These are phyloP conservation scores for Diadophis punctatus DNA, from an alignment of 2,113 vertebrate species.

Conservation along the genomic window DNA sequence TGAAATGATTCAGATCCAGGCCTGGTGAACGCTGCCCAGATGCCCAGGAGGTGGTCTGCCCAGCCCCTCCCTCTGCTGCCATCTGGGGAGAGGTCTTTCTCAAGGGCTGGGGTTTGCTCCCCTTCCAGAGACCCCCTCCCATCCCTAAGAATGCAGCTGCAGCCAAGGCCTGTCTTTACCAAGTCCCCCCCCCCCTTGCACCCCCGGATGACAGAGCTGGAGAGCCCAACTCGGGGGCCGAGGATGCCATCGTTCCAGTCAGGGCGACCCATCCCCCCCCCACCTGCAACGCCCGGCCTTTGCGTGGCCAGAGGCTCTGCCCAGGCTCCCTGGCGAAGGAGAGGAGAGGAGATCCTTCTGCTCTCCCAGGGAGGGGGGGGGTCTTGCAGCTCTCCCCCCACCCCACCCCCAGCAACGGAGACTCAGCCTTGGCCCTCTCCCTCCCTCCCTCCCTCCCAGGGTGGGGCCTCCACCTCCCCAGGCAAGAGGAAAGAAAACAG, in stretches of 20 bases:
- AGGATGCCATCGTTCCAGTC: background rate
- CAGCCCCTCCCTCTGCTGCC: background rate
- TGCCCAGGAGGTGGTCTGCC: background rate
- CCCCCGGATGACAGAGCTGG: background rate
- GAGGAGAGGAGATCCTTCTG: background rate
- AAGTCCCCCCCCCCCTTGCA: no score
- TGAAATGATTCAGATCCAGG: background rate
- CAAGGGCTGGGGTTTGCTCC: background rate
- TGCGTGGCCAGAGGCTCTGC: no score
- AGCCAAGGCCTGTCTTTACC: background rate
- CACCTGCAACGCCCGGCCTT: no score
- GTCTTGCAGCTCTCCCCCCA: background rate
- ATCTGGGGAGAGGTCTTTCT: background rate
- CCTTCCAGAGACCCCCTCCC: no score
- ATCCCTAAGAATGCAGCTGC: background rate
- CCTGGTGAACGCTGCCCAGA: background rate
- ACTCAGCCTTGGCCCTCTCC: background rate
- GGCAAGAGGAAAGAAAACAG: constrained; percentile 60
- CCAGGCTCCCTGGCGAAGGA: background rate
- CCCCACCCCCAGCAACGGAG: background rate
- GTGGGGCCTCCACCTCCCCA: constrained; percentile 44
- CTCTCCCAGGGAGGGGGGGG: no score
- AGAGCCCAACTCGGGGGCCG: background rate
- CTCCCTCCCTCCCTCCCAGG: constrained; percentile 18
- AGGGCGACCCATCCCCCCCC: no score